These are phyloP conservation scores for Notocelia uddmanniana DNA, from an alignment of 2,888 invertebrate genomes.

Conservation along the genomic window DNA sequence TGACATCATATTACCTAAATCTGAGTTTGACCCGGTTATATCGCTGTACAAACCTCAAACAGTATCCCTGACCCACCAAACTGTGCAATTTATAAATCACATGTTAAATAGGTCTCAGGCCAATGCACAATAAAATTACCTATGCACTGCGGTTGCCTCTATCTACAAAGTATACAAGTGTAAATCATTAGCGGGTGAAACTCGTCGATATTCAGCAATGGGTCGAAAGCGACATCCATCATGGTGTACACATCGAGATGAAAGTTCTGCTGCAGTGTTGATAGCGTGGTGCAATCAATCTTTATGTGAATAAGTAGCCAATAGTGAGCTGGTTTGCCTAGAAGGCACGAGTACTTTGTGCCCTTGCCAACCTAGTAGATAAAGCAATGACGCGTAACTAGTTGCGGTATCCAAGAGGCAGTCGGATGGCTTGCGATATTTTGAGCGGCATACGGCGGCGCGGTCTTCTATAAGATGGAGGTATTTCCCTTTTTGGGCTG, in stretches of 20 bases:
- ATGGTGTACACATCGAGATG: conserved; percentile 16
- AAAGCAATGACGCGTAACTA: too few species aligned
- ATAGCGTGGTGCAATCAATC: conserved; percentile 20
- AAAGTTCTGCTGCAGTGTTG: conserved; percentile 25
- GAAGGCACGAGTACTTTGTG: background rate
- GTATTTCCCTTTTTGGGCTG: too few species aligned
- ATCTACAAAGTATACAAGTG: conserved; percentile 24
- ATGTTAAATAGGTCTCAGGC: background rate
- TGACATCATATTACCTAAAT: too few species aligned
- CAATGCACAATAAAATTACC: background rate
- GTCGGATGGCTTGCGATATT: too few species aligned
- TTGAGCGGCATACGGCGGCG: too few species aligned
- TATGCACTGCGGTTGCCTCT: conserved; percentile 20
- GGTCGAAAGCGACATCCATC: conserved; percentile 31
- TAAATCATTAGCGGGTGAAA: conserved; percentile 33
- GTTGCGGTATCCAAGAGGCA: too few species aligned
- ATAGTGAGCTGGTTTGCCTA: background rate
- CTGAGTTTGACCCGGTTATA: too few species aligned
- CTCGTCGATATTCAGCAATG: conserved; percentile 30
- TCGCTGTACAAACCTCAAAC: too few species aligned
- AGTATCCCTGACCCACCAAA: too few species aligned
- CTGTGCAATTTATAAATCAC: background rate
- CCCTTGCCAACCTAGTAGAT: too few species aligned
- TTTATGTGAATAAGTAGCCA: conserved; percentile 20
- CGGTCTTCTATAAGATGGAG: too few species aligned